Base-by-base conservation (phyloP, 2,113 vertebrate genomes). In the Misgurnus anguillicaudatus region DNA sequence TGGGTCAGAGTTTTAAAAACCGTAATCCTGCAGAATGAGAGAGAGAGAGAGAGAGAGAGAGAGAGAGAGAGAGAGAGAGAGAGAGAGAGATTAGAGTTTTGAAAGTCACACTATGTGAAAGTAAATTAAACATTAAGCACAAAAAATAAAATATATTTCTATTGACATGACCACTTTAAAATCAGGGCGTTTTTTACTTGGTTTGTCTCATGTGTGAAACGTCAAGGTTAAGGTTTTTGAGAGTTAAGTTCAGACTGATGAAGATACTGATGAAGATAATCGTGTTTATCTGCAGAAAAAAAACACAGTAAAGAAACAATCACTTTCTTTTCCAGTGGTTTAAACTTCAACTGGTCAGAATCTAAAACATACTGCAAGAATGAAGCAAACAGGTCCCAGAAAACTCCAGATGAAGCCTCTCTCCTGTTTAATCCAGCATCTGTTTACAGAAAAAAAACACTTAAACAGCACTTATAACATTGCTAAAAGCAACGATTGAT, bases 191-290 rank as follows among this genome's bases (percentile, higher is more conserved):
- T 10, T n/a, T 64, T 84, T 47, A 92, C 91, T 89, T 87, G 5
- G 81, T 80, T 60, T 85, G 83, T 75, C 80, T 88, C 4, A 89
- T 48, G 38, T 89, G 85, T 17, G 88, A 86, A 77, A 87, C 79
- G n/a, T 90, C 85, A 3, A 88, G 88, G 68, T 85, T 89, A 75
- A 89, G 83, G 1, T 88, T 86, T 3, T 85, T 80, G 55, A 92
- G 89, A 61, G 90, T 89, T 6, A 61, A 74, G 0, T 70, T 57
- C 17, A 92, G 87, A 69, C 66, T 88, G 87, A 88, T 88, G 31
- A 89, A 68, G 0, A 88, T 91, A 3, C 53, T 51, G 47, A 90
- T 77, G 0, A 92, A 91, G 80, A 91, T 83, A 24, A 85, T 58
- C 0, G 80, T 76, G 4, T 91, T 91, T 51, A 85, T 72, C 91